These are phyloP conservation scores for Diachasma alloeum DNA, from an alignment of 1,140 invertebrate genomes.

Conservation along the genomic window DNA sequence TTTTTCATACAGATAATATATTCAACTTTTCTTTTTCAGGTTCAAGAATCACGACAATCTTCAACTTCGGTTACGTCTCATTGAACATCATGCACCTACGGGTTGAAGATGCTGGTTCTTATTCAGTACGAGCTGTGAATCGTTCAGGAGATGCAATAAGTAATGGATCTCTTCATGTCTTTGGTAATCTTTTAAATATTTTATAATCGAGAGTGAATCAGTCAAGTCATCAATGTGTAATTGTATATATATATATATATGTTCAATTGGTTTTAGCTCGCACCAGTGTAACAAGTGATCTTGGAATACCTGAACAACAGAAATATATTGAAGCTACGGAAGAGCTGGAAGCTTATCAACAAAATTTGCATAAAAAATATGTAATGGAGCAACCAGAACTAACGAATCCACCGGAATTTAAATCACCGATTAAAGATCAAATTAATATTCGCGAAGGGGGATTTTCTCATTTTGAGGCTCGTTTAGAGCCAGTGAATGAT, in stretches of 20 bases:
- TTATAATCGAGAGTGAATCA: background rate
- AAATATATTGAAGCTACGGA: conserved; percentile 93
- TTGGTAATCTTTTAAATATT: conserved; percentile 60
- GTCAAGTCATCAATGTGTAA: conserved; percentile 27
- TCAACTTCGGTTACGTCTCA: conserved; percentile 98
- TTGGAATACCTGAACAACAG: conserved; percentile 91
- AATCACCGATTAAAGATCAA: conserved; percentile 91
- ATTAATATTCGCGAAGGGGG: conserved; percentile 88
- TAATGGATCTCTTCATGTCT: conserved; percentile 80
- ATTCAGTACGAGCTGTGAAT: conserved; percentile 89
- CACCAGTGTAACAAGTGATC: conserved; percentile 83
- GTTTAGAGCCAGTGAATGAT: conserved; percentile 92
- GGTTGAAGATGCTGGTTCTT: conserved; percentile 91
- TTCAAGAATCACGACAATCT: conserved; percentile 93
- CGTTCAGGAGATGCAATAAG: conserved; percentile 86
- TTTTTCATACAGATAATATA: background rate
- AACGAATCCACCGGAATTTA: conserved; percentile 86
- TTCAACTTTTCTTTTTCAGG: conserved; percentile 53
- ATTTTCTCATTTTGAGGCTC: conserved; percentile 95
- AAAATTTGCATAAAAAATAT: conserved; percentile 78
- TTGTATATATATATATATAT: too few relatives aligned
- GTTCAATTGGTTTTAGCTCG: conserved; percentile 65
- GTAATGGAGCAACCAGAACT: conserved; percentile 81
- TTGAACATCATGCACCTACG: conserved; percentile 97
- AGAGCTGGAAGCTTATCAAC: conserved; percentile 90